A percentile compares a stretch with the other conserved stretches of the same genome.
These are phyloP conservation scores for Acanthopleura granulata DNA, from an alignment of 2,888 invertebrate genomes.

Conservation along the genomic window DNA sequence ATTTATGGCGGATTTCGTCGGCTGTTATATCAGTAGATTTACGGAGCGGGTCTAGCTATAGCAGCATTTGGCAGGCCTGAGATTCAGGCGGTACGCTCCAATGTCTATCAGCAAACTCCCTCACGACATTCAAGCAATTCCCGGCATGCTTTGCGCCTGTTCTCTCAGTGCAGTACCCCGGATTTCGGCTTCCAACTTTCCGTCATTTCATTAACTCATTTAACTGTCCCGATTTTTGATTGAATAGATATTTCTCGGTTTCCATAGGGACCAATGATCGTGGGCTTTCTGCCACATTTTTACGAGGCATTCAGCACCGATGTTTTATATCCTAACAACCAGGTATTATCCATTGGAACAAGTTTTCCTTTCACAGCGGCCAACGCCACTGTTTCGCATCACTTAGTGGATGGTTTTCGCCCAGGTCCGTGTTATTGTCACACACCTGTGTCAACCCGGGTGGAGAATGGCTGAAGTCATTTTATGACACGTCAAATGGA, in stretches of 20 bases:
- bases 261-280: background rate
- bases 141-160: constrained; percentile 4
- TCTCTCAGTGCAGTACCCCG: background rate
- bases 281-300: background rate
- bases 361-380: too few species aligned
- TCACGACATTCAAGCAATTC: background rate
- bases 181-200: background rate
- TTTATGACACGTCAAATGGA: constrained; percentile 14
- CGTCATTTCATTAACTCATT: background rate
- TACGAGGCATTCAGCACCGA: background rate
- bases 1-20: too few species aligned
- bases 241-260: background rate
- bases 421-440: background rate
- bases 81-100: too few species aligned
- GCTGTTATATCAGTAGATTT: too few species aligned
- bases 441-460: background rate
- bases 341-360: too few species aligned
- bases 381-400: too few species aligned
- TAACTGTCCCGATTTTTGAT: background rate
- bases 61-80: too few species aligned
- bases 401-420: background rate
- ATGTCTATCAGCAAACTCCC: too few species aligned
- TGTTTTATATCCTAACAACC: background rate
- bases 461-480: background rate
- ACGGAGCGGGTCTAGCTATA: too few species aligned